Conservation (phyloP, 2,888 invertebrate genomes). For the Sialis lutaria region DNA sequence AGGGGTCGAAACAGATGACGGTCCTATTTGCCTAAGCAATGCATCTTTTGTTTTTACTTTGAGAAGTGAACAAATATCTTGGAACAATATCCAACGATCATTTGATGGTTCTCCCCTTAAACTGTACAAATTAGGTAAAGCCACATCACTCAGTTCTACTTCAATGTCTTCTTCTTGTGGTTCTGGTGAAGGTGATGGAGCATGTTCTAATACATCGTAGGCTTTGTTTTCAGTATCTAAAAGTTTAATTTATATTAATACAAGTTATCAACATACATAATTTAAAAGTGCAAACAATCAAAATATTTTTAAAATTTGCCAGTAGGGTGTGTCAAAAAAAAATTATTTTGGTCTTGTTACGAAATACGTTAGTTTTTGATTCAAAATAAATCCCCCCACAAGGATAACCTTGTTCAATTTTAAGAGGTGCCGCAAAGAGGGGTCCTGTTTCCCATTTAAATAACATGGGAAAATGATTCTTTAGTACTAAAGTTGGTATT, state of each 20-base stretch:
- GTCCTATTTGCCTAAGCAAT: slow-evolving; percentile 53
- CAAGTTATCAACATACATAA: background rate
- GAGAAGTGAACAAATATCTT: slow-evolving; percentile 57
- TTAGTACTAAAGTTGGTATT: too few species aligned
- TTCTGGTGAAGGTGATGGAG: slow-evolving; percentile 31
- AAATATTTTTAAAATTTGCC: background rate
- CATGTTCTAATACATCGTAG: slow-evolving; percentile 38
- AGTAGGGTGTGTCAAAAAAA: too few species aligned
- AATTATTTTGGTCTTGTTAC: too few species aligned
- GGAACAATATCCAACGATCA: slow-evolving; percentile 66
- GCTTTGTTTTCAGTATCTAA: slow-evolving; percentile 33
- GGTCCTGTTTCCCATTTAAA: too few species aligned
- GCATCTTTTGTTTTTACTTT: slow-evolving; percentile 71
- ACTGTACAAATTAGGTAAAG: slow-evolving; percentile 66
- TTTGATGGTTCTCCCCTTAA: slow-evolving; percentile 41
- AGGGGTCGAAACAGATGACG: slow-evolving; percentile 22
- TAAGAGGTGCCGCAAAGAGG: too few species aligned
- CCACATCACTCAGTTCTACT: slow-evolving; percentile 63
- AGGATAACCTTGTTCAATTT: too few species aligned
- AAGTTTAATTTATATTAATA: slow-evolving; percentile 11
- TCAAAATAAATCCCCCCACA: too few species aligned
- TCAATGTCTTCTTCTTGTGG: slow-evolving; percentile 29
- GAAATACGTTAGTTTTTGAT: too few species aligned
- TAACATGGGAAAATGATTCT: too few species aligned
- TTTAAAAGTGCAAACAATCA: background rate